Evolutionary conservation across 2,797 vertebrate species (phyloP), one percentile per base, ranked within the genome.

Genomic region (Myotis pilosus): DNA sequence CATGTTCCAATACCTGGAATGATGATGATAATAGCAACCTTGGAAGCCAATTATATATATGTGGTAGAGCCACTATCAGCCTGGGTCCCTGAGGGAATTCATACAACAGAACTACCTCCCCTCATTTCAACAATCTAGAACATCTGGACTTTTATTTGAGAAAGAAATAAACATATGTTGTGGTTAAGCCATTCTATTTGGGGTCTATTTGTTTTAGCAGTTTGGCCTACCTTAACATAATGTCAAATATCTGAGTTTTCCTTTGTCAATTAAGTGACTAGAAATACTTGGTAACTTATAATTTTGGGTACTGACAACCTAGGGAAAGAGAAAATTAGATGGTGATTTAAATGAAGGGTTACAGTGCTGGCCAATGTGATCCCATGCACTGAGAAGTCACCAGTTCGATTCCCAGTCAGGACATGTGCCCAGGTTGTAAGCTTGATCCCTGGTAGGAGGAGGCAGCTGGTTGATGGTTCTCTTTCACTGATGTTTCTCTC

Each of bases 171-270:
- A 16, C 0, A 0, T 62, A 33, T 60, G 5, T 36, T 49, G 57
- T 15, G 28, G 36, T 28, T 75, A 55, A 71, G 38, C 47, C 51
- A 23, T 47, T 51, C 6, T 25, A 28, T 80, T 57, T 41, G 1
- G 44, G 33, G 51, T 41, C 57, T 89, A 9, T 64, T 76, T 78
- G 76, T 66, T 33, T 44, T 0, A n/a, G 55, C 28, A 33, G 12
- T 38, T 91, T 80, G 68, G 28, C 75, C 66, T 75, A 41, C 57
- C 79, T 89, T 74, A 47, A 68, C 23, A 36, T 2, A 30, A 60
- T 25, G n/a, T 92, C 64, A 53, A 79, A 94, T 75, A 49, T 60
- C 71, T 15, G 6, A 22, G 13, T 44, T 75, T 89, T 72, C 62
- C 78, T 87, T 12, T 16, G 53, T 53, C n/a, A 36, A 3, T 12